Evolutionary conservation across 1,140 invertebrate species (phyloP).

Genomic region (Helicoverpa zea): DNA sequence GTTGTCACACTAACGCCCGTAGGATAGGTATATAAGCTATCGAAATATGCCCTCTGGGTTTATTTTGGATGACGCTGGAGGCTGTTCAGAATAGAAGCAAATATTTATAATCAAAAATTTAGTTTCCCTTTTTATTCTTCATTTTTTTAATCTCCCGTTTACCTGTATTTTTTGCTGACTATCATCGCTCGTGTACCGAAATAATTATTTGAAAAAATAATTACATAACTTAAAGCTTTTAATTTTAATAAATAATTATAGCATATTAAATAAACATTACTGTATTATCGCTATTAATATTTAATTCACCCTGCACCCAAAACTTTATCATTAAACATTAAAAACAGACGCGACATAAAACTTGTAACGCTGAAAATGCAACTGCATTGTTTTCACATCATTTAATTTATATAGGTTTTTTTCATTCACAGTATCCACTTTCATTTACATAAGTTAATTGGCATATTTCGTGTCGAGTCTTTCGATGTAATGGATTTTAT

Average conservation of each 20-base stretch:
- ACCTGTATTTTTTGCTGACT: too few species aligned
- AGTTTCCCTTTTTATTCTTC: too few species aligned
- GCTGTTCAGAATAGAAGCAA: too few species aligned
- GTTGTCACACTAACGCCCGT: slow-evolving; percentile 18
- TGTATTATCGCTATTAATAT: too few species aligned
- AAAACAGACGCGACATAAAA: slow-evolving; percentile 4
- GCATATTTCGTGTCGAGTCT: slow-evolving; percentile 42
- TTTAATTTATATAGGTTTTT: slow-evolving; percentile 25
- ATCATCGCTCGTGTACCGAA: too few species aligned
- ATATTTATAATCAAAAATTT: too few species aligned
- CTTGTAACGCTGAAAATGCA: slow-evolving; percentile 1
- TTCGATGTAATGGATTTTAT: slow-evolving; percentile 49
- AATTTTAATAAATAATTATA: too few species aligned
- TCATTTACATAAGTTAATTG: slow-evolving; percentile 53
- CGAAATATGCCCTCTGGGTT: background rate
- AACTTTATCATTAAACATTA: background rate
- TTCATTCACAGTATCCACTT: slow-evolving; percentile 23
- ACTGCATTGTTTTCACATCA: slow-evolving; percentile 25
- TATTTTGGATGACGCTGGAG: background rate
- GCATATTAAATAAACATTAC: too few species aligned
- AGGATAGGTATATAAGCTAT: background rate
- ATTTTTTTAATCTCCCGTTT: too few species aligned
- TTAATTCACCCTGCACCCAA: too few species aligned
- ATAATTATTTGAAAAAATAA: too few species aligned
- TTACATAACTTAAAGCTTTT: too few species aligned